phyloP scores from a whole-genome alignment of 2,888 invertebrate species.

The Drosophila anomalata region DNA sequence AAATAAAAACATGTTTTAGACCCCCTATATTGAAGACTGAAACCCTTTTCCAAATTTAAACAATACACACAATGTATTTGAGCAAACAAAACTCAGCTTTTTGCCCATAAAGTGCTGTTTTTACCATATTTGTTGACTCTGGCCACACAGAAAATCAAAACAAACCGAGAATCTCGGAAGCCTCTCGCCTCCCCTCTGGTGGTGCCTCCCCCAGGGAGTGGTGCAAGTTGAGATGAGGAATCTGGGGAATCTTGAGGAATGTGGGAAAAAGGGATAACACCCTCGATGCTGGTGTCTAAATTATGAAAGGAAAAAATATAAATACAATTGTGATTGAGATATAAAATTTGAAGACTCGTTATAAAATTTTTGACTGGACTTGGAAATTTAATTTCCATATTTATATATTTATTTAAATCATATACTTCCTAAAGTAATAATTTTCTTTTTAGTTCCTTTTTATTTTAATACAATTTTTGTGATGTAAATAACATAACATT shows the following conservation, averaged over 20 bases:
- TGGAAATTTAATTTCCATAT: too few relatives aligned
- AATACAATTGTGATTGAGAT: too few relatives aligned
- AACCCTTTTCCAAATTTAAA: not conserved
- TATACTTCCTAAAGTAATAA: too few relatives aligned
- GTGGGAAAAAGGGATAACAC: not conserved
- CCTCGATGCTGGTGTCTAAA: not conserved
- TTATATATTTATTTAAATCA: too few relatives aligned
- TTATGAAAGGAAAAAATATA: too few relatives aligned
- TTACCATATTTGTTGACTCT: slow-evolving; percentile 1
- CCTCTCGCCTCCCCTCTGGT: not conserved
- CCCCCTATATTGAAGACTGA: not conserved
- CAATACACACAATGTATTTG: not conserved
- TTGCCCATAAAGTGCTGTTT: slow-evolving; percentile 1
- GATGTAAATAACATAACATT: too few relatives aligned
- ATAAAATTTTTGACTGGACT: too few relatives aligned
- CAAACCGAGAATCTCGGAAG: slow-evolving; percentile 29
- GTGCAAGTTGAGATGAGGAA: not conserved
- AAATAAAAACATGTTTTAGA: too few relatives aligned
- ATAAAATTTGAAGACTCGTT: too few relatives aligned
- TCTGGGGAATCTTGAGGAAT: not conserved
- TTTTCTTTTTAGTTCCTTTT: too few relatives aligned
- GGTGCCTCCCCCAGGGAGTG: too few relatives aligned
- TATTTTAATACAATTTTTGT: too few relatives aligned
- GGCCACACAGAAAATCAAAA: slow-evolving; percentile 50
- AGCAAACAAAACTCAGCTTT: not conserved